phyloP scores from a whole-genome alignment of 2,113 vertebrate species.

The Cavia porcellus region DNA sequence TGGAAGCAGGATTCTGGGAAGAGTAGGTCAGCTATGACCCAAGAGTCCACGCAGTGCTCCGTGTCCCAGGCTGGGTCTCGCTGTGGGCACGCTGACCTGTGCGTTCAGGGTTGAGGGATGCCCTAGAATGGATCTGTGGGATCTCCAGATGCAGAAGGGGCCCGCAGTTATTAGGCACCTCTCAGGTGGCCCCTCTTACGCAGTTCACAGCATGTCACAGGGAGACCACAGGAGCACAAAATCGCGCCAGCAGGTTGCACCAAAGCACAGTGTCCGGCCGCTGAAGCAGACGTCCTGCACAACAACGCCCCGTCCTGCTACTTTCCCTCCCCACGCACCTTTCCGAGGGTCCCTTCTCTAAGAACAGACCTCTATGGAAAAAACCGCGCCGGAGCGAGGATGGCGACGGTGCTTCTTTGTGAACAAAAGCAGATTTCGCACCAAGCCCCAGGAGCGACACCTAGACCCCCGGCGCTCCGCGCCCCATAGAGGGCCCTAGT shows the following conservation, averaged over 20 bases:
- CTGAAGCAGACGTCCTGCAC: background rate
- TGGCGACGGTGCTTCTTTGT: background rate
- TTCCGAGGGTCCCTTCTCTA: background rate
- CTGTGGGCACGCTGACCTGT: too few species aligned
- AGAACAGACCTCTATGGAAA: background rate
- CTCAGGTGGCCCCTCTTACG: background rate
- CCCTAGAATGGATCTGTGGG: background rate
- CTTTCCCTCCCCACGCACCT: background rate
- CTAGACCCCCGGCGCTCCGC: background rate
- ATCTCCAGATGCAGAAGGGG: background rate
- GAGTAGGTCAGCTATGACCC: background rate
- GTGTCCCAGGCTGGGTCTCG: background rate
- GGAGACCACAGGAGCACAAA: background rate
- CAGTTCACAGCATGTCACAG: background rate
- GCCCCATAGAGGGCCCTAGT: background rate
- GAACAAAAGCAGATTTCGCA: background rate
- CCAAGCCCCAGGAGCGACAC: background rate
- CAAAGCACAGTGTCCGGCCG: fast-evolving
- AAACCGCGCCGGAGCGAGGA: background rate
- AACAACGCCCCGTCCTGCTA: background rate
- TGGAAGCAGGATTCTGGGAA: background rate
- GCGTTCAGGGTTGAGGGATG: background rate
- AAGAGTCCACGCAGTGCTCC: background rate
- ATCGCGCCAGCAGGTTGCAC: background rate
- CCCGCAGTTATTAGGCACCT: background rate